Base-by-base conservation (phyloP, 2,888 invertebrate genomes). In the Laspeyria flexula region DNA sequence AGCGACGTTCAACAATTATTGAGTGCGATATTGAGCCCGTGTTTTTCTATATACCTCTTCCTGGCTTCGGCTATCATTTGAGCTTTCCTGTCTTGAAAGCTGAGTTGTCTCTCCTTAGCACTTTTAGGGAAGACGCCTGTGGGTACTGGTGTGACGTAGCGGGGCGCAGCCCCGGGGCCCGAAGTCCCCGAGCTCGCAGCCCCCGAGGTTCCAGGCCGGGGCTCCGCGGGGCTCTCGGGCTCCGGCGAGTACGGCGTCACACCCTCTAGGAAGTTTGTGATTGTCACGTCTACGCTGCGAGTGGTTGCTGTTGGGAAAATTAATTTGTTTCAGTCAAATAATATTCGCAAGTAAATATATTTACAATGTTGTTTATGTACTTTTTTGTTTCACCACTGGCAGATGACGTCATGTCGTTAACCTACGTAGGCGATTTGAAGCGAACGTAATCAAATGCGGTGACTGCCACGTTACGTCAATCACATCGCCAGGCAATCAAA, bases 241-340 rank as follows among this genome's bases (percentile, higher is more conserved):
- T 87, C 88, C 3, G 92, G 84, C 1, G 73, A 92, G 81, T 94
- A 96, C n/a, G 93, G 90, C 1, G 95, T 94, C 51, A 94, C 92
- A 31, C 96, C 96, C 76, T 97, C 97, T 41, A 97, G 89, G 77
- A 97, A 95, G 83, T 96, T 96, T 15, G 96, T 95, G 59, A 97
- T 96, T 1, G 97, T 97, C 46, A 94, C 90, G 81, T 97, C 96
- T 41, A 96, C 95, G 83, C 95, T 96, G 71, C 94, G 93, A 1
- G 96, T 96, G 77, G 92, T 90, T 40, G 94, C 96, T 96, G 85
- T 0, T 15, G 31, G 30, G 9, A 0, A 34, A 6, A 7, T 25
- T 1, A 6, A 1, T 3, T 21, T 5, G 21, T 21, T 3, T 21
- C 21, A 21, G n/a, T n/a, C n/a, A n/a, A n/a, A n/a, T n/a, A n/a